These are phyloP conservation scores for Plusia festucae DNA, from an alignment of 2,888 invertebrate genomes.

Conservation along the genomic window DNA sequence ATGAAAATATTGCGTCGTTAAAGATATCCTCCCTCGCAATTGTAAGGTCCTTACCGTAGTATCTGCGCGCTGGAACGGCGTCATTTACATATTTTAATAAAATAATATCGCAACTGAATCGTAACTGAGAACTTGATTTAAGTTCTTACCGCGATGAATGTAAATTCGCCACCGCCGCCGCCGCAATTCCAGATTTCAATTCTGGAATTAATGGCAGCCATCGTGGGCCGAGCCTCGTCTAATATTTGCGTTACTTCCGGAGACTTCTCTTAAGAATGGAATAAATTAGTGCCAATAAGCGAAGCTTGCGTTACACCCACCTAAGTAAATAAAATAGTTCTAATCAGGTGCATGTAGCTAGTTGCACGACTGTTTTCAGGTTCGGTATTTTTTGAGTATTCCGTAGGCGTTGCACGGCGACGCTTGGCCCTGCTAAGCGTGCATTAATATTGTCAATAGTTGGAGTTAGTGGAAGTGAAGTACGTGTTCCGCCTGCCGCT, in stretches of 20 bases:
- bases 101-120: constrained; percentile 89
- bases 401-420: constrained; percentile 79
- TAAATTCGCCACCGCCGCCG: constrained; percentile 86
- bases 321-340: constrained; percentile 44
- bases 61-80: constrained; percentile 82
- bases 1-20: constrained; percentile 87
- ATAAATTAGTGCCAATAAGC: constrained; percentile 84
- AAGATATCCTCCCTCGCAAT: constrained; percentile 83
- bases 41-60: constrained; percentile 83
- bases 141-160: constrained; percentile 90
- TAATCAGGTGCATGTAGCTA: constrained; percentile 11
- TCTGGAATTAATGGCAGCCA: constrained; percentile 88
- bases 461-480: constrained; percentile 89
- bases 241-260: constrained; percentile 89
- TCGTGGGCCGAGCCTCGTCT: constrained; percentile 85
- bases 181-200: constrained; percentile 89
- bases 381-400: constrained; percentile 71
- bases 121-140: constrained; percentile 90
- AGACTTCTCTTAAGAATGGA: constrained; percentile 84
- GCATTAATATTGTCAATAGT: constrained; percentile 90
- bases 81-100: constrained; percentile 90
- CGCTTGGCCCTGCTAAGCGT: constrained; percentile 87
- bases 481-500: constrained; percentile 89
- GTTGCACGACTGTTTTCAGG: constrained; percentile 19
- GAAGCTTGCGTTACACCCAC: constrained; percentile 57